Evolutionary conservation across 2,888 invertebrate genomes (phyloP).

Genomic region (Conus canariensis): DNA sequence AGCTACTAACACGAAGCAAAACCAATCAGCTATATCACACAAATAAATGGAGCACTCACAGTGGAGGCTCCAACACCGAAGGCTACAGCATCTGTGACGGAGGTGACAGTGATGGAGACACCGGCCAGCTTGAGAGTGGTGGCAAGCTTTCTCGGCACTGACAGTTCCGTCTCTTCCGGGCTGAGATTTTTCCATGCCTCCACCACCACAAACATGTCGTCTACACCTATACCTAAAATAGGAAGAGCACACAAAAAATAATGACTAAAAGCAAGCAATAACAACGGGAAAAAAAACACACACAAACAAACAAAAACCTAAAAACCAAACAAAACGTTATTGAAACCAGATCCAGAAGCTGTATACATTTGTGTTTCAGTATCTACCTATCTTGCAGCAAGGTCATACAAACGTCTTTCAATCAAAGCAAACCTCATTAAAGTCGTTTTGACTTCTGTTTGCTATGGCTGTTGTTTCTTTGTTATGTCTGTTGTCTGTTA

Average conservation of each 20-base stretch:
- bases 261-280: neutral
- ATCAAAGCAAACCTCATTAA: no score
- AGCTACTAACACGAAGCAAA: no score
- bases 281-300: neutral
- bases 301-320: neutral
- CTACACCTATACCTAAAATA: conserved; percentile 81
- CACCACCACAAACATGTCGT: conserved; percentile 92
- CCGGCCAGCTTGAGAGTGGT: conserved; percentile 84
- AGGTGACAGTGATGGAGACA: conserved; percentile 90
- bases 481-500: no score
- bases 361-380: no score
- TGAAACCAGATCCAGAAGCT: neutral
- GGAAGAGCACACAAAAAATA: neutral
- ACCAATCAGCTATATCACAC: neutral
- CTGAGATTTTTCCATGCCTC: conserved; percentile 68
- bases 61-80: conserved; percentile 89
- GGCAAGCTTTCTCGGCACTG: conserved; percentile 63
- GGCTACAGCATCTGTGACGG: conserved; percentile 89
- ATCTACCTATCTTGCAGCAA: no score
- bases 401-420: no score
- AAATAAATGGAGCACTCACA: conserved; percentile 77
- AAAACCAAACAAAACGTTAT: neutral
- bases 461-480: no score
- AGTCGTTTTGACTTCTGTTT: no score
- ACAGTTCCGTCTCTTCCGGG: conserved; percentile 54